Evolutionary conservation across 2,888 invertebrate genomes (phyloP).

Genomic region (Argynnis bischoffii): DNA sequence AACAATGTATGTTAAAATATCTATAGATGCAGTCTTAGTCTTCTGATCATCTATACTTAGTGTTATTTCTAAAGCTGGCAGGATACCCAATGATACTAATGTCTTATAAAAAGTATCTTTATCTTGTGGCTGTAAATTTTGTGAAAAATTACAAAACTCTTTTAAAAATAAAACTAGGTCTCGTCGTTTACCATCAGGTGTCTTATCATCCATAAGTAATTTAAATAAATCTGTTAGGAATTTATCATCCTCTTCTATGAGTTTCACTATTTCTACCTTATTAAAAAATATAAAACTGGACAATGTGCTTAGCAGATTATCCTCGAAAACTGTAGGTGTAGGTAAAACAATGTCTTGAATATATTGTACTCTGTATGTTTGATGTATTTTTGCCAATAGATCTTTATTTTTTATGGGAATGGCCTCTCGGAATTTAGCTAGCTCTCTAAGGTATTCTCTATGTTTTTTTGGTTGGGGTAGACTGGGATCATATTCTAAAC

Average conservation of each 20-base stretch:
- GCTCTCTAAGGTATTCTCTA: slow-evolving; percentile 96
- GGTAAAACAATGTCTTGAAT: slow-evolving; percentile 99
- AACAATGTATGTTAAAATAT: slow-evolving; percentile 98
- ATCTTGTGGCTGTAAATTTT: slow-evolving; percentile 97
- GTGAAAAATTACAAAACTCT: slow-evolving; percentile 99
- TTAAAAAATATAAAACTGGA: slow-evolving; percentile 99
- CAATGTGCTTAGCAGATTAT: slow-evolving; percentile 98
- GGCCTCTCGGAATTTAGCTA: slow-evolving; percentile 95
- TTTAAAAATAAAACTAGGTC: slow-evolving; percentile 98
- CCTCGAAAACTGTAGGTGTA: slow-evolving; percentile 99
- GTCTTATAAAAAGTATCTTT: slow-evolving; percentile 99
- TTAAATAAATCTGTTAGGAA: slow-evolving; percentile 97
- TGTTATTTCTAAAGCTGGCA: slow-evolving; percentile 95
- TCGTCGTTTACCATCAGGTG: slow-evolving; percentile 91
- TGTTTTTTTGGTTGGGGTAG: slow-evolving; percentile 94
- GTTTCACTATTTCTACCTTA: slow-evolving; percentile 99
- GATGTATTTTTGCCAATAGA: slow-evolving; percentile 98
- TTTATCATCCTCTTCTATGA: slow-evolving; percentile 98
- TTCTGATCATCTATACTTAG: slow-evolving; percentile 94
- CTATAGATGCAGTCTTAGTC: slow-evolving; percentile 98
- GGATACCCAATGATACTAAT: slow-evolving; percentile 92
- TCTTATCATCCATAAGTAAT: slow-evolving; percentile 94
- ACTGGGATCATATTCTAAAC: slow-evolving; percentile 98
- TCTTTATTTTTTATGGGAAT: slow-evolving; percentile 98
- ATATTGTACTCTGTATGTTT: slow-evolving; percentile 99